Evolutionary conservation across 2,113 vertebrate species (phyloP).

Genomic region (Oncorhynchus mykiss): DNA sequence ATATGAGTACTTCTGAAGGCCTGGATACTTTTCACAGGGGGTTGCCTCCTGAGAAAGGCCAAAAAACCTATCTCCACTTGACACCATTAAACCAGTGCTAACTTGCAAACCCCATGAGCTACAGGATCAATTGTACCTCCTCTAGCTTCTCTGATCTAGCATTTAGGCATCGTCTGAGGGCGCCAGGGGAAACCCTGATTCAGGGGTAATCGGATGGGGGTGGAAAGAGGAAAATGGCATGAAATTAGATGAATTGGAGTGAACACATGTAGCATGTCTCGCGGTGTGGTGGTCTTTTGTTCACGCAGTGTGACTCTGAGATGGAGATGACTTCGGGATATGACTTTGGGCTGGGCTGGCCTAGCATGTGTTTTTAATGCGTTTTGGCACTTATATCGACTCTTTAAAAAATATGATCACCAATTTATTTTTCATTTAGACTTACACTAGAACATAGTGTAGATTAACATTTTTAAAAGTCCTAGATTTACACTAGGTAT

Average conservation of each 20-base stretch:
- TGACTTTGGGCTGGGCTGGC: constrained; percentile 31
- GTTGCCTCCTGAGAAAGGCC: constrained; percentile 50
- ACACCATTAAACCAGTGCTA: constrained; percentile 74
- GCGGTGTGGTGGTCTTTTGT: constrained; percentile 36
- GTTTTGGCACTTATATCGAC: constrained; percentile 33
- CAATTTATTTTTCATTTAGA: constrained; percentile 12
- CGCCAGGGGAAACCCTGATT: constrained; percentile 5
- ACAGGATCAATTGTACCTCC: constrained; percentile 40
- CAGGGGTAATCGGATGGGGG: constrained; percentile 46
- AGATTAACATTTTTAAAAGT: constrained; percentile 20
- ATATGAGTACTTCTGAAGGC: background rate
- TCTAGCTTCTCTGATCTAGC: constrained; percentile 41
- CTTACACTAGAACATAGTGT: background rate
- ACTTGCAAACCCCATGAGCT: constrained; percentile 64
- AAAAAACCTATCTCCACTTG: constrained; percentile 68
- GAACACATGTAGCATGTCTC: constrained; percentile 49
- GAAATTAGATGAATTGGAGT: constrained; percentile 58
- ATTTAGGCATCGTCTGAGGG: constrained; percentile 45
- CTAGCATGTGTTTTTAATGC: constrained; percentile 41
- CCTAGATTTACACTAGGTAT: constrained; percentile 7
- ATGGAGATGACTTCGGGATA: constrained; percentile 34
- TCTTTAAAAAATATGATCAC: constrained; percentile 18
- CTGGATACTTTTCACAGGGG: background rate
- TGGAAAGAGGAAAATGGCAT: constrained; percentile 54
- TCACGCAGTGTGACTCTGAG: constrained; percentile 52